phyloP scores from a whole-genome alignment of 1,140 invertebrate genomes.

The Apocrypta bakeri region DNA sequence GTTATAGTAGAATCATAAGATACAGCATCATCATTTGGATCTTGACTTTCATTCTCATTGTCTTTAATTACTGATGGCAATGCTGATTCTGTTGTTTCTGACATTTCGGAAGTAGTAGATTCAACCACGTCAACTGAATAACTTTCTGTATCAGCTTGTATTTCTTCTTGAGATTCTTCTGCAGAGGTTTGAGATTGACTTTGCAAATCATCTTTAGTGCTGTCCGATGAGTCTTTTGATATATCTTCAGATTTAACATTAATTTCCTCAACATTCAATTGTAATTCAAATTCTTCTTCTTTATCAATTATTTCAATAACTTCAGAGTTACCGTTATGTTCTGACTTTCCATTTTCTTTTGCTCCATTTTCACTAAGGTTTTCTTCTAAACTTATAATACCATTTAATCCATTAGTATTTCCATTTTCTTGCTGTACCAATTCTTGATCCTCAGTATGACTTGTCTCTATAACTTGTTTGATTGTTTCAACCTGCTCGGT shows the following conservation, averaged over 20 bases:
- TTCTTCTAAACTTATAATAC: conserved; percentile 45
- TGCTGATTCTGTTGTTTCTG: conserved; percentile 52
- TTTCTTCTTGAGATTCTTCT: conserved; percentile 54
- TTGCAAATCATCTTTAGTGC: conserved; percentile 8
- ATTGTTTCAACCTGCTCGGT: conserved; percentile 35
- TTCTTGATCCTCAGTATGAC: neutral
- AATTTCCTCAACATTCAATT: conserved; percentile 48
- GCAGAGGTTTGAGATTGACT: conserved; percentile 43
- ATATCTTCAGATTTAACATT: conserved; percentile 44
- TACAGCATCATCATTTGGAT: conserved; percentile 55
- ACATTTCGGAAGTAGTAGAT: conserved; percentile 60
- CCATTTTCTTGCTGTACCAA: conserved; percentile 33
- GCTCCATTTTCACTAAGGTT: conserved; percentile 35
- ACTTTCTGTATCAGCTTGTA: conserved; percentile 55
- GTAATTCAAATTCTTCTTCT: conserved; percentile 53
- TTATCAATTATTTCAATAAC: conserved; percentile 39
- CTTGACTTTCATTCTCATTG: conserved; percentile 40
- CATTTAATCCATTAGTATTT: conserved; percentile 29
- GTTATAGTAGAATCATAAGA: conserved; percentile 64
- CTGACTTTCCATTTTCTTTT: conserved; percentile 31
- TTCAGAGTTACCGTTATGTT: conserved; percentile 35
- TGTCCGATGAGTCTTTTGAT: conserved; percentile 20
- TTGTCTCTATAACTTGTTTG: conserved; percentile 22
- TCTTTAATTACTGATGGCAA: conserved; percentile 45
- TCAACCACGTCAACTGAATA: conserved; percentile 60